Base-by-base conservation (phyloP, 2,113 vertebrate genomes). In the Toxotes jaculatrix region DNA sequence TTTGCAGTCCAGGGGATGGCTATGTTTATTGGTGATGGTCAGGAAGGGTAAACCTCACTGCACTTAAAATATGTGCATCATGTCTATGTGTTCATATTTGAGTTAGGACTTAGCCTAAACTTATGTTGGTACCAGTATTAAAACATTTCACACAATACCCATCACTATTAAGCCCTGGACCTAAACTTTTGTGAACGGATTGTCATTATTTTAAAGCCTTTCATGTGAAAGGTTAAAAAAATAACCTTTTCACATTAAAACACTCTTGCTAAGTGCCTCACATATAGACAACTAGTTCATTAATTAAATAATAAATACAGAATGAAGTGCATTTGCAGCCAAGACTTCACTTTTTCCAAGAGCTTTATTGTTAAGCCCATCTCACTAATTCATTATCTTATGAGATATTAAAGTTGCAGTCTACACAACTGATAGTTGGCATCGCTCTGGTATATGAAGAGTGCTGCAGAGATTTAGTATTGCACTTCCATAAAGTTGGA, bases 381-480 rank as follows among this genome's bases (percentile, higher is more conserved):
- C 34, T 51, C 17, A 65, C 61, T 68, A 63, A 56, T 32, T 12
- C 1, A 32, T 40, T 69, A 59, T 64, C 32, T 32, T 9, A 51
- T 65, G 43, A 17, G 1, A 34, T 34, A 74, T 62, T 9, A 55
- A 43, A 69, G 45, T 53, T 11, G 4, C 27, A 43, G 45, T 61
- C 32, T 64, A 27, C 74, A 74, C 62, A 8, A 73, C 55, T 66
- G 21, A 77, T 67, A 47, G 32, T n/a, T 45, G 9, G 8, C 55
- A 27, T 67, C 57, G 38, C 40, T 49, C 53, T 19, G 17, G 42
- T 68, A 60, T 60, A 14, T 10, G 49, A 63, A 57, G 8, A 60
- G 31, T 36, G 42, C 63, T 68, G 5, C 5, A 21, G 14, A 38
- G 14, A 47, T 68, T 49, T 19, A 31, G 32, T 36, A 6, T 40